These are phyloP conservation scores for Paragorgia papillata DNA, from an alignment of 92 coral and sea anemone species.

Conservation along the genomic window DNA sequence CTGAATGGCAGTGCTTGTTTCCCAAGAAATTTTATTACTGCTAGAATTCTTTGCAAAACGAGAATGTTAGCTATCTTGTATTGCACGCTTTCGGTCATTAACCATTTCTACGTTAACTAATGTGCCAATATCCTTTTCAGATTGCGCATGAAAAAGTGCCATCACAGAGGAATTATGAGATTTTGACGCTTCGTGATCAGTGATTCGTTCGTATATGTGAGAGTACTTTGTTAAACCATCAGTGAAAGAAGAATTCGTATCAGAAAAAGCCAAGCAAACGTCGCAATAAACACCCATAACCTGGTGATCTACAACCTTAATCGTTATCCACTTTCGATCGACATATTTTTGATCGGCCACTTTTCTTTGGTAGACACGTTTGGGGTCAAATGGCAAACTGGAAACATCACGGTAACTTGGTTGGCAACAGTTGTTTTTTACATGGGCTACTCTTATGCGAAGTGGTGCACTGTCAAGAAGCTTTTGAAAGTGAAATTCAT, in stretches of 20 bases:
- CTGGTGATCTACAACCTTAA: conserved; percentile 4
- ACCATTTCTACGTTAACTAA: conserved; percentile 29
- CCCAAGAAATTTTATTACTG: conserved; percentile 27
- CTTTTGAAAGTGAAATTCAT: conserved; percentile 23
- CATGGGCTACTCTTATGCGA: conserved; percentile 20
- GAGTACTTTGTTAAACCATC: conserved; percentile 24
- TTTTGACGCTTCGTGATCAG: conserved; percentile 24
- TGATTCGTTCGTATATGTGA: conserved; percentile 15
- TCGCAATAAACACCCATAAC: conserved; percentile 31
- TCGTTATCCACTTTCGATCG: conserved; percentile 21
- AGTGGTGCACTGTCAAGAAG: conserved; percentile 16
- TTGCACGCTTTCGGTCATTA: conserved; percentile 16
- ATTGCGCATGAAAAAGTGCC: conserved; percentile 28
- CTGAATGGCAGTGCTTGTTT: conserved; percentile 21
- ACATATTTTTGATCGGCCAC: background rate
- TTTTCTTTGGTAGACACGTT: conserved; percentile 26
- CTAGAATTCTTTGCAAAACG: conserved; percentile 23
- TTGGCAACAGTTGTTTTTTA: conserved; percentile 19
- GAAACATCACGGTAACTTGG: background rate
- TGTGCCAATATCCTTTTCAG: conserved; percentile 19
- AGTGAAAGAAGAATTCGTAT: conserved; percentile 14
- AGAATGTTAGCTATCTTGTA: conserved; percentile 22
- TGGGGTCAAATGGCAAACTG: conserved; percentile 25
- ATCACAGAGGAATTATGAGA: conserved; percentile 22
- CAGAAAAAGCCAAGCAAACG: conserved; percentile 22